These are phyloP conservation scores for Nemapogon koenigi DNA, from an alignment of 2,888 invertebrate species.

Conservation along the genomic window DNA sequence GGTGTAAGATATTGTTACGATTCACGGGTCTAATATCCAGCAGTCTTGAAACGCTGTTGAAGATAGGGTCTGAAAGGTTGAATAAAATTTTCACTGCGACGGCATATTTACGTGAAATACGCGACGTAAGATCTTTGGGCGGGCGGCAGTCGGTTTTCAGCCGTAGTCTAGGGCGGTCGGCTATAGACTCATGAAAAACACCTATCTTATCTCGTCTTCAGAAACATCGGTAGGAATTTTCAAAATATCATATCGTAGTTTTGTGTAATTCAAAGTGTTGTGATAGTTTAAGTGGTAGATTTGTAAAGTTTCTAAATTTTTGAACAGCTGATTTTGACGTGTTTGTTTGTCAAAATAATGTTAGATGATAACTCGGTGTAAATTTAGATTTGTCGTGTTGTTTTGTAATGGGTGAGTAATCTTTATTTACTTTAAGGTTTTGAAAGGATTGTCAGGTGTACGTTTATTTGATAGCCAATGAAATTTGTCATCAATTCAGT, in stretches of 20 bases:
- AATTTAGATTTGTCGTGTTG: no score
- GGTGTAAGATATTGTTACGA: not conserved
- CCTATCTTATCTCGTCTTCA: no score
- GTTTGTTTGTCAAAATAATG: conserved; percentile 1
- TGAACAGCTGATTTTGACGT: conserved; percentile 26
- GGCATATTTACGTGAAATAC: conserved; percentile 27
- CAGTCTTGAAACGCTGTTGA: conserved; percentile 13
- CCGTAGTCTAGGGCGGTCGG: conserved; percentile 33
- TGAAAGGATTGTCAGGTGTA: no score
- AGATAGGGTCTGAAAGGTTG: conserved; percentile 25
- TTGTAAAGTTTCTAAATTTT: conserved; percentile 19
- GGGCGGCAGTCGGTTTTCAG: conserved; percentile 40
- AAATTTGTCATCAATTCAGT: no score
- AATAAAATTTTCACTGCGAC: conserved; percentile 34
- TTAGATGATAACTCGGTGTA: no score
- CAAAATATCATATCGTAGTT: no score
- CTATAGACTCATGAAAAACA: no score
- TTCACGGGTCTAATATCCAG: not conserved
- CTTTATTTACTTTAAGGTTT: no score
- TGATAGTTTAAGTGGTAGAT: conserved; percentile 21
- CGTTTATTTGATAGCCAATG: no score
- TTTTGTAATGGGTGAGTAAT: no score
- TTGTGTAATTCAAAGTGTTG: no score
- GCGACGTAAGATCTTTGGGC: conserved; percentile 24
- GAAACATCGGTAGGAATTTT: no score